Base-by-base conservation (phyloP, 2,888 invertebrate genomes). In the Acrobasis consociella region DNA sequence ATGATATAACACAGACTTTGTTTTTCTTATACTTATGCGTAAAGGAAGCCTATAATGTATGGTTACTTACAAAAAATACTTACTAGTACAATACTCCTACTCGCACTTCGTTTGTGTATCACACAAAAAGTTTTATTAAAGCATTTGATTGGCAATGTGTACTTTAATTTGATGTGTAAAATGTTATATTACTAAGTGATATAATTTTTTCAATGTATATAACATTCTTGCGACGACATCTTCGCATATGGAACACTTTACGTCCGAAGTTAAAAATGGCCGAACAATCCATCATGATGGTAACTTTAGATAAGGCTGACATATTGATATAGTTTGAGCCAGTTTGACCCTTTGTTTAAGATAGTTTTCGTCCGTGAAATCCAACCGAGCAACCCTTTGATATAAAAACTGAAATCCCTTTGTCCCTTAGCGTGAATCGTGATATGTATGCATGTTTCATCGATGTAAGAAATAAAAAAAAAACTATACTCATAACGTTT, bases 371-470 rank as follows among this genome's bases (percentile, higher is more conserved):
- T 46, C 46, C 46, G 46, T 46, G n/a, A 46, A 13, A 46, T 46
- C 46, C 46, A 46, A 5, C 13, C 46, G n/a, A 46, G 11, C 11
- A 46, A 46, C 46, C 46, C 46, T 46, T 46, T 46, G 46, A 46
- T 46, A 46, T 46, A 46, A 46, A 46, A 46, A 46, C 46, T 46
- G 46, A 46, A 46, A 46, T 46, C 46, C 46, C 46, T 46, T 46
- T n/a, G 46, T 13, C 46, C 13, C 46, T 46, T n/a, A 13, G n/a
- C 46, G 13, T 46, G 46, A 46, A n/a, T 46, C 46, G n/a, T 46
- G 46, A 11, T 13, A 13, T 11, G n/a, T 46, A 46, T 46, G 5
- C 46, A 46, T 42, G 13, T 31, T 31, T 11, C 42, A 46, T 46
- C 46, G 10, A 11, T 46, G 46, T 46, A 31, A 31, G 31, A 31